A percentile compares a stretch with the other conserved stretches of the same genome.
Evolutionary conservation across 2,797 vertebrate species (phyloP).

Genomic region (Crocodylus rhombifer): DNA sequence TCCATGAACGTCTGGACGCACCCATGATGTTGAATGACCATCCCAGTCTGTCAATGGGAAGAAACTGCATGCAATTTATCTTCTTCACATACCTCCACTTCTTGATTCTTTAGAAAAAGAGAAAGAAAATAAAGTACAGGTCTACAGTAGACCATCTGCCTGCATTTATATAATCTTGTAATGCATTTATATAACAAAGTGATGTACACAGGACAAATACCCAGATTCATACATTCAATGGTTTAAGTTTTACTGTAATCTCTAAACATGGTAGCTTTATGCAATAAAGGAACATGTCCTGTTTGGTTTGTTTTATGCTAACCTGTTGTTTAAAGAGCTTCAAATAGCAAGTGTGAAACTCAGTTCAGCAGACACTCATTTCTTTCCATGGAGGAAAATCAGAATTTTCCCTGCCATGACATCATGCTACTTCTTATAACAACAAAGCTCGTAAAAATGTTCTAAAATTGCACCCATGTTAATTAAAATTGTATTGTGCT

Average conservation of each 20-base stretch:
- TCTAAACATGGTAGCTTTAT: background rate
- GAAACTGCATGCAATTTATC: background rate
- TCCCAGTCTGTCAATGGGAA: background rate
- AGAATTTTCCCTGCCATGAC: background rate
- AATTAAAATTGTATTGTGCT: conserved; percentile 21
- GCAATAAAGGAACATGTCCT: rapidly evolving
- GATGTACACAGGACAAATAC: rapidly evolving
- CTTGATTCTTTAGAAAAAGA: background rate
- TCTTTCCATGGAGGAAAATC: background rate
- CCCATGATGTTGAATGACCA: too few species aligned
- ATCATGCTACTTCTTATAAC: background rate
- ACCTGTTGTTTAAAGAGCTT: background rate
- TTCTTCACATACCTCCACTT: too few species aligned
- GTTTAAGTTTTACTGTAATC: background rate
- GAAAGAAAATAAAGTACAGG: background rate
- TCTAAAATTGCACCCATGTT: background rate
- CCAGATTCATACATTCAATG: background rate
- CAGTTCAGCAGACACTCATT: background rate
- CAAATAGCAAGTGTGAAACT: background rate
- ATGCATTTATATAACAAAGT: background rate
- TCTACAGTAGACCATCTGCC: background rate
- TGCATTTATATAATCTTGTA: background rate
- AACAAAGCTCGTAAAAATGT: too few species aligned
- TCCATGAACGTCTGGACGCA: too few species aligned
- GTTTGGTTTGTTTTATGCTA: background rate